Evolutionary conservation across 1,140 invertebrate genomes (phyloP).

Genomic region (Drosophila lini): DNA sequence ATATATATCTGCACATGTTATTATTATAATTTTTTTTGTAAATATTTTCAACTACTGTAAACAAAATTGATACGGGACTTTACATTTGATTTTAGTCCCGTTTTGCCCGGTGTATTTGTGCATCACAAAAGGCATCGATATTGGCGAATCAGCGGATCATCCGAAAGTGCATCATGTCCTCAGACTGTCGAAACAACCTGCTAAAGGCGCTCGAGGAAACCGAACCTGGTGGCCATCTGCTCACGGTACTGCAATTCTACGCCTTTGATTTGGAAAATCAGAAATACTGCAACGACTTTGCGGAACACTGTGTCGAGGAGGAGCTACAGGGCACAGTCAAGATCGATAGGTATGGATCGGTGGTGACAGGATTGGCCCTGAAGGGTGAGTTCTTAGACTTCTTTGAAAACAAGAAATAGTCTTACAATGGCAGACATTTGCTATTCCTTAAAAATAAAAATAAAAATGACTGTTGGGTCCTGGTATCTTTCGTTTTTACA

Average conservation of each 20-base stretch:
- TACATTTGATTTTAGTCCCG: no score
- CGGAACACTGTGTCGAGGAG: constrained; percentile 38
- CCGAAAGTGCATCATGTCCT: neutral
- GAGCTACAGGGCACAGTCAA: constrained; percentile 28
- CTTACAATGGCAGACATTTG: no score
- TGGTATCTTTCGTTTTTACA: constrained; percentile 7
- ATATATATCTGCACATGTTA: no score
- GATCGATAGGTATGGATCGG: constrained; percentile 66
- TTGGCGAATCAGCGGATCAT: neutral
- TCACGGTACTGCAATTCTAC: constrained; percentile 44
- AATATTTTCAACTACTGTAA: no score
- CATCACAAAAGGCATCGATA: no score
- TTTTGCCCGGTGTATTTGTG: no score
- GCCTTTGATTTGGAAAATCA: constrained; percentile 36
- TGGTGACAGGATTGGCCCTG: constrained; percentile 65
- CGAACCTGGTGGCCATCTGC: constrained; percentile 40
- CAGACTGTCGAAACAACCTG: neutral
- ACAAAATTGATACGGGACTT: no score
- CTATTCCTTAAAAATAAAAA: no score
- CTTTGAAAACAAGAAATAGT: neutral
- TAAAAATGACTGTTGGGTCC: no score
- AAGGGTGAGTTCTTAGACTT: constrained; percentile 42
- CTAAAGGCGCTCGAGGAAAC: constrained; percentile 19
- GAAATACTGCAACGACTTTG: constrained; percentile 22
- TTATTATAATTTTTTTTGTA: no score